phyloP scores from a whole-genome alignment of 1,140 invertebrate genomes.

The Cydia strobilella region DNA sequence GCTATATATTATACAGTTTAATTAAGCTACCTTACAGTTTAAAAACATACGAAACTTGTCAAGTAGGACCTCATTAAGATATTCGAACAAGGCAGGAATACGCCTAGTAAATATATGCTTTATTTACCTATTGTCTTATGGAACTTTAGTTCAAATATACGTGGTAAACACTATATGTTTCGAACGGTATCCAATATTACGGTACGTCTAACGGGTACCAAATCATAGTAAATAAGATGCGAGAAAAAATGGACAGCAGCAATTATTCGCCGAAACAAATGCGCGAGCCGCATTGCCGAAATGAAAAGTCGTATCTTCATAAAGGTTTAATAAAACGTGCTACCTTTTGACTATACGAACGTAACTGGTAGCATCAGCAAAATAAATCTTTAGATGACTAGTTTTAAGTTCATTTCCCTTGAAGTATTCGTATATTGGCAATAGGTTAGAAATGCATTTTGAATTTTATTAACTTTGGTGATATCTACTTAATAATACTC shows the following conservation, averaged over 20 bases:
- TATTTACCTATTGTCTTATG: background rate
- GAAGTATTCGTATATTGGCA: too few relatives aligned
- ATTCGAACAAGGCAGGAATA: background rate
- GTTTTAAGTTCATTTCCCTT: background rate
- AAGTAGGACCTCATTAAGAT: too few relatives aligned
- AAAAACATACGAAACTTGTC: too few relatives aligned
- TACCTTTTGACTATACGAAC: background rate
- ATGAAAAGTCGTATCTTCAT: background rate
- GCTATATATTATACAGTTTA: too few relatives aligned
- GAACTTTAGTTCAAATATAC: constrained; percentile 6
- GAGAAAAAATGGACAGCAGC: constrained; percentile 4
- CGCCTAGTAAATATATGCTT: background rate
- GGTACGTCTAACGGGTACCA: constrained; percentile 17
- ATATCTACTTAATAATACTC: too few relatives aligned
- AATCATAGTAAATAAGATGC: constrained; percentile 24
- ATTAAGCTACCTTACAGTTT: too few relatives aligned
- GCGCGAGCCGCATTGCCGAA: background rate
- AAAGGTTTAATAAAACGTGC: background rate
- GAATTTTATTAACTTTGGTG: too few relatives aligned
- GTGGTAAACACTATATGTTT: background rate
- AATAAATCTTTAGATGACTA: background rate
- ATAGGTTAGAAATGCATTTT: too few relatives aligned
- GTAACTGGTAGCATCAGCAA: background rate
- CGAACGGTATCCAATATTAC: constrained; percentile 23
- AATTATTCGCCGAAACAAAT: constrained; percentile 14